Base-by-base conservation (phyloP, 2,113 vertebrate genomes). In the Boulengerochromis microlepis region DNA sequence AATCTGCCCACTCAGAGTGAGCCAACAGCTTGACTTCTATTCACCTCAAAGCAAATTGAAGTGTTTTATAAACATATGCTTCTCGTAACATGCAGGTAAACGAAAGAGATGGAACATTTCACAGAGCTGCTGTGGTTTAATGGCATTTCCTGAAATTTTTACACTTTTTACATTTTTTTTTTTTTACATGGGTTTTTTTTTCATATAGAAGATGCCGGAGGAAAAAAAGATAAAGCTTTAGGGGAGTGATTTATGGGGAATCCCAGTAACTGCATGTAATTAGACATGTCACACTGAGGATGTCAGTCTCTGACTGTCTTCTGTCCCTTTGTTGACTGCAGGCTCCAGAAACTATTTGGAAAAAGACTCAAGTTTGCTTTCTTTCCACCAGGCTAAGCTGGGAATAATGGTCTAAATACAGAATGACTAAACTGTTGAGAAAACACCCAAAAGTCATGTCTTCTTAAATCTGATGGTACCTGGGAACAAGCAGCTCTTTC, bases 251-350 rank as follows among this genome's bases (percentile, higher is more conserved):
- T 97, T 95, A 90, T 92, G 91, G 94, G 87, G 93, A 95, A 92
- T 96, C 95, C 93, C 93, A 89, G 40, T 95, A 96, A 97, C 96
- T 94, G 92, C 87, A 86, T 83, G 90, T 95, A 95, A 96, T 96
- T 93, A 89, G 24, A 92, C 89, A 35, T 90, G 93, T 90, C 92
- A 82, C 90, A 88, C 76, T 31, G 47, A 89, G 87, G 61, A 94
- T 94, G 84, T 87, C 90, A 89, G 88, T 91, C 86, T 66, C 56
- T 88, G 86, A 82, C 90, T 84, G 83, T 89, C 81, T 88, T 78
- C 81, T 85, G 42, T 78, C 26, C 74, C 74, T 78, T 78, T 78
- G 45, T 78, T 78, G 82, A 83, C 78, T 54, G 52, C 3, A 3
- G 82, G 19, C 64, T 74, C 80, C 15, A 84, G 29, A 80, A 85